Conservation (phyloP, 2,888 invertebrate species). For the Mimumesa dahlbomi region DNA sequence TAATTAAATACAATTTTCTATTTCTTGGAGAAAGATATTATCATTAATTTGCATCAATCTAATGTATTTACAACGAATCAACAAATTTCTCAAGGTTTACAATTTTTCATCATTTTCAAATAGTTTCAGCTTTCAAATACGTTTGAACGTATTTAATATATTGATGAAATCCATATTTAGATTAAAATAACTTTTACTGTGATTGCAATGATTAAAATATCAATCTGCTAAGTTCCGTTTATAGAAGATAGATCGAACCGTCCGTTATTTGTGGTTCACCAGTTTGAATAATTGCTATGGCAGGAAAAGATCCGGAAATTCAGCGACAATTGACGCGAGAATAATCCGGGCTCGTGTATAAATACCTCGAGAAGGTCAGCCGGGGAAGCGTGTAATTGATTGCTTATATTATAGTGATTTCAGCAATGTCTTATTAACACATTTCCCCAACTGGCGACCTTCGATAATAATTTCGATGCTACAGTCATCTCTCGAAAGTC, state of each 20-base stretch:
- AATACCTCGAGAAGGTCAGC: slow-evolving; percentile 28
- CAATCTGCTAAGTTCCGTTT: slow-evolving; percentile 19
- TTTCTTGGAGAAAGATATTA: too few species aligned
- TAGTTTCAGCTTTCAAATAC: slow-evolving; percentile 9
- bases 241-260: slow-evolving; percentile 9
- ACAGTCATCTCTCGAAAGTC: too few species aligned
- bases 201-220: slow-evolving; percentile 23
- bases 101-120: slow-evolving; percentile 36
- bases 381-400: slow-evolving; percentile 40
- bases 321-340: neutral
- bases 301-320: slow-evolving; percentile 17
- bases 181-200: slow-evolving; percentile 31
- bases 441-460: slow-evolving; percentile 19
- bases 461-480: neutral
- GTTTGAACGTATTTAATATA: neutral
- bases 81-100: slow-evolving; percentile 24
- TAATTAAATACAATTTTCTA: too few species aligned
- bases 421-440: slow-evolving; percentile 15
- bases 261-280: slow-evolving; percentile 16
- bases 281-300: slow-evolving; percentile 22
- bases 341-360: slow-evolving; percentile 13
- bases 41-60: neutral
- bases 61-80: slow-evolving; percentile 10
- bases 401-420: slow-evolving; percentile 4
- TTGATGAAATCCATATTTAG: slow-evolving; percentile 1